Evolutionary conservation across 2,113 vertebrate species (phyloP).

Genomic region (Rhadina sibilatrix): DNA sequence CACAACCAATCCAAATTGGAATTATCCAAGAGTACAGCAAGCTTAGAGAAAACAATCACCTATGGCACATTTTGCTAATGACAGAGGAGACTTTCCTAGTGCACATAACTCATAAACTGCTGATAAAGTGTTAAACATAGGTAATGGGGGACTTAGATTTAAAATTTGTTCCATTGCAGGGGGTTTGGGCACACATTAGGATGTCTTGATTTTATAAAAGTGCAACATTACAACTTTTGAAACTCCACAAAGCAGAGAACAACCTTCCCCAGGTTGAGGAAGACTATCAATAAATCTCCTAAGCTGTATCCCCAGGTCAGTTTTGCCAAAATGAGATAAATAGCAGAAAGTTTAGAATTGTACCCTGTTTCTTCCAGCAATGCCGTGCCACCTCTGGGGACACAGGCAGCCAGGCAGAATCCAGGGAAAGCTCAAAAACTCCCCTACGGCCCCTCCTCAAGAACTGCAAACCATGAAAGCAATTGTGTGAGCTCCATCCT

Average conservation of each 20-base stretch:
- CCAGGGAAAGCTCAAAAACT: background rate
- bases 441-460: background rate
- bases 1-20: background rate
- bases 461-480: background rate
- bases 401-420: background rate
- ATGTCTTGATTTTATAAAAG: background rate
- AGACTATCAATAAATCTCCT: background rate
- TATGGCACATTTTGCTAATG: background rate
- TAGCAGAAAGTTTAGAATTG: background rate
- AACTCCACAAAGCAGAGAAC: background rate
- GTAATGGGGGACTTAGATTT: background rate
- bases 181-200: background rate
- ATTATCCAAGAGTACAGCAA: background rate
- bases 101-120: background rate
- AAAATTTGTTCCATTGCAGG: background rate
- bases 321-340: background rate
- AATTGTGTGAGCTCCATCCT: background rate
- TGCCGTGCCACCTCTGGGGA: fast-evolving
- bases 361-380: no score
- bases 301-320: background rate
- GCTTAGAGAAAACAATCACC: background rate
- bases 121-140: background rate
- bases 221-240: background rate
- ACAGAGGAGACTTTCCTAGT: background rate
- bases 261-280: background rate